Conservation (phyloP, 2,113 vertebrate species). For the Pseudopipra pipra region DNA sequence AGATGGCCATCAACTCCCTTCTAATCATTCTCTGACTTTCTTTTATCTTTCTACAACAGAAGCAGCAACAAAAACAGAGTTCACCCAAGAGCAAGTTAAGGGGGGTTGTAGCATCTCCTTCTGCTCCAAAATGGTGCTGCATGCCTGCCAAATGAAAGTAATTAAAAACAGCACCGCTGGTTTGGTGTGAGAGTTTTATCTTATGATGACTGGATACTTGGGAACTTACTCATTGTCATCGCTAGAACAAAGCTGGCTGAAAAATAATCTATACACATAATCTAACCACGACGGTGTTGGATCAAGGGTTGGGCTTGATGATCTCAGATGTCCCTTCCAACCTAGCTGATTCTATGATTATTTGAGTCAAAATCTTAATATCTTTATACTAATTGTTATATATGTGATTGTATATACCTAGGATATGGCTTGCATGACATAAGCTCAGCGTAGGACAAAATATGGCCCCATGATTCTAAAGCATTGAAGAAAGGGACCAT, state of each 20-base stretch:
- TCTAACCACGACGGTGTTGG: too few relatives aligned
- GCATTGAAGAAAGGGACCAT: rapidly evolving
- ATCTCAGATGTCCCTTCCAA: too few relatives aligned
- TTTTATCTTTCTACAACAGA: slow-evolving; percentile 31
- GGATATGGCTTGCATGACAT: neutral
- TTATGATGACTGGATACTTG: neutral
- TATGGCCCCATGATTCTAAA: neutral
- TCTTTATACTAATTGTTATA: neutral
- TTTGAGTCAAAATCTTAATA: neutral
- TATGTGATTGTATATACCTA: too few relatives aligned
- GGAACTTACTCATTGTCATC: neutral
- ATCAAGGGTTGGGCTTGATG: too few relatives aligned
- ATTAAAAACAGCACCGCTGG: neutral
- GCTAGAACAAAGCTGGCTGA: neutral
- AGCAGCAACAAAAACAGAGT: neutral
- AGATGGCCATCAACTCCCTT: neutral
- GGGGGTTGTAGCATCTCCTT: neutral
- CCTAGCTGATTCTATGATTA: neutral
- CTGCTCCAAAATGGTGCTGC: neutral
- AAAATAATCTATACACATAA: neutral
- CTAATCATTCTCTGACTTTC: neutral
- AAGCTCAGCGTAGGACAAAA: neutral
- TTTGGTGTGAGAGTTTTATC: neutral
- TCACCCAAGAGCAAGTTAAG: neutral
- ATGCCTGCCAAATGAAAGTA: neutral